Conservation (phyloP, 2,113 vertebrate genomes). For the Albula goreensis region DNA sequence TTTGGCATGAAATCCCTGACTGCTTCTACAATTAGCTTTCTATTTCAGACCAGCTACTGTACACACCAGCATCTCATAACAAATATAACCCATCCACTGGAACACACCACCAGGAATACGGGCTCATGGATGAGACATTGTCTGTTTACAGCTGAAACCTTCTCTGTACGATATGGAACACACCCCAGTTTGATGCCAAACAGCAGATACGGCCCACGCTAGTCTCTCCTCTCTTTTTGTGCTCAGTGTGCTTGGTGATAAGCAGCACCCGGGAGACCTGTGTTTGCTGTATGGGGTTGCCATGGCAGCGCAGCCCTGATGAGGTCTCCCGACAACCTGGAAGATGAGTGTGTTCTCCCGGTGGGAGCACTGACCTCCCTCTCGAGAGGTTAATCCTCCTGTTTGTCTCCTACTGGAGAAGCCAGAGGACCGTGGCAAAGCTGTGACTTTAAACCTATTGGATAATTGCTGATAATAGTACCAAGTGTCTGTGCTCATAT, state of each 20-base stretch:
- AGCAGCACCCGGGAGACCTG: constrained; percentile 37
- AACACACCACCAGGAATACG: no score
- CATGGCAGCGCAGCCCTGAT: constrained; percentile 69
- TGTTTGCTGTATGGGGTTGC: constrained; percentile 49
- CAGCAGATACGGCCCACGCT: background rate
- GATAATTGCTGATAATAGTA: constrained; percentile 1
- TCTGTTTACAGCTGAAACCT: background rate
- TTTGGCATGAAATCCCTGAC: no score
- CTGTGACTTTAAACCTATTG: background rate
- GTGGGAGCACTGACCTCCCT: constrained; percentile 48
- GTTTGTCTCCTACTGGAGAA: constrained; percentile 22
- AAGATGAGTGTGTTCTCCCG: constrained; percentile 51
- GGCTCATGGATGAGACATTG: no score
- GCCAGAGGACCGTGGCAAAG: background rate
- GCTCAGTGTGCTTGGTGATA: constrained; percentile 18
- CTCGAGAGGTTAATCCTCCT: constrained; percentile 34
- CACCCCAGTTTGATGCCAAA: background rate
- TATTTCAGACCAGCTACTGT: background rate
- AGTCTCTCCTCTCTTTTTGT: background rate
- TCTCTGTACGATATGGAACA: background rate
- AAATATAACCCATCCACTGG: no score
- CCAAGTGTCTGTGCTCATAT: background rate
- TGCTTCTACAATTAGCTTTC: no score
- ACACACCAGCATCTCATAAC: background rate
- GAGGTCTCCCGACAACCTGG: constrained; percentile 55